These are phyloP conservation scores for Melanophora roralis DNA, from an alignment of 2,888 invertebrate species.

Conservation along the genomic window DNA sequence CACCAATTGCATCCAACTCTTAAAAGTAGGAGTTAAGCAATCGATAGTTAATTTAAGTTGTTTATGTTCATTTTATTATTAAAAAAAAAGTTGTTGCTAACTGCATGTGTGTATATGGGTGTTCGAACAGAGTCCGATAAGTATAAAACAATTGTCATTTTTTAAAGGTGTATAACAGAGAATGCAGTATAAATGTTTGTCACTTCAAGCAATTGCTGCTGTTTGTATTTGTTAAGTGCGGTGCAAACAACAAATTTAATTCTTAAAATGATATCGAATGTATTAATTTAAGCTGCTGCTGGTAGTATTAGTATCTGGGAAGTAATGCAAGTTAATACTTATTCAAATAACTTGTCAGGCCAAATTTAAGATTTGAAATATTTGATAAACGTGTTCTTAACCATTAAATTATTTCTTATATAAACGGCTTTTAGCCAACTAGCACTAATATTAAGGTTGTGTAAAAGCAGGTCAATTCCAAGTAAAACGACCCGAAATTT, in stretches of 20 bases:
- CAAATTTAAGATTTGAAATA: constrained; percentile 59
- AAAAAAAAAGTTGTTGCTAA: neutral
- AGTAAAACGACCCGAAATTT: too few relatives aligned
- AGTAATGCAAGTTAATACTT: constrained; percentile 40
- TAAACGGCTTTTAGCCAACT: neutral
- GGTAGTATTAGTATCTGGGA: constrained; percentile 11
- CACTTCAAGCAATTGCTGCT: constrained; percentile 47
- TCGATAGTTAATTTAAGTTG: constrained; percentile 50
- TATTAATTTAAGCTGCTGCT: neutral
- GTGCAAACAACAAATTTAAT: constrained; percentile 42
- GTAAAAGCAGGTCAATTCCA: too few relatives aligned
- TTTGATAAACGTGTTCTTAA: constrained; percentile 64
- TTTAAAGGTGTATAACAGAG: constrained; percentile 29
- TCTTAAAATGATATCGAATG: constrained; percentile 51
- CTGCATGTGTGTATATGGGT: too few relatives aligned
- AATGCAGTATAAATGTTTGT: constrained; percentile 48
- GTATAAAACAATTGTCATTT: constrained; percentile 66
- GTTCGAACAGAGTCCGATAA: constrained; percentile 21
- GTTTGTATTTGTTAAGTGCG: neutral
- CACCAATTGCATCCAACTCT: constrained; percentile 8
- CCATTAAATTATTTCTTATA: neutral
- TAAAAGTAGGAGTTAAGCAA: constrained; percentile 33
- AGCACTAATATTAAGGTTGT: neutral
- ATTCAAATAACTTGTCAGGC: constrained; percentile 62
- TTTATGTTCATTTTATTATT: constrained; percentile 14